These are phyloP conservation scores for Colletes latitarsis DNA, from an alignment of 1,140 invertebrate species.

Conservation along the genomic window DNA sequence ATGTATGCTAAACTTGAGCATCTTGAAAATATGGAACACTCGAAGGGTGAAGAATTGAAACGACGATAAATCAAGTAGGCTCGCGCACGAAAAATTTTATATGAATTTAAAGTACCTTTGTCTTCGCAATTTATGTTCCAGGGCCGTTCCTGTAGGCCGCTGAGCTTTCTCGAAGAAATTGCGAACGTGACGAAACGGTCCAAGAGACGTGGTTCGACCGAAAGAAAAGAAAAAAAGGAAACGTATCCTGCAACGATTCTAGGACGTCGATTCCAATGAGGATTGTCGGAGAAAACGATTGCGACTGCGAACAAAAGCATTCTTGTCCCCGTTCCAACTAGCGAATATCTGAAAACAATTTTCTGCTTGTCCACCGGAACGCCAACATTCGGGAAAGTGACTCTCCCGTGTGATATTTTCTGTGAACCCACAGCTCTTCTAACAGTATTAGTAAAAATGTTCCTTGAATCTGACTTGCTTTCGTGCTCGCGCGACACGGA, in stretches of 20 bases:
- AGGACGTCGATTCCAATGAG: slow-evolving; percentile 16
- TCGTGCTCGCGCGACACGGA: no score
- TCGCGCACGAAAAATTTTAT: not conserved
- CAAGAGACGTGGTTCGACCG: not conserved
- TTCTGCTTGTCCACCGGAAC: not conserved
- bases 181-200: slow-evolving; percentile 37
- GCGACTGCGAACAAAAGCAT: slow-evolving; percentile 10
- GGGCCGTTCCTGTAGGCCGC: not conserved
- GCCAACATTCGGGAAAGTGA: not conserved
- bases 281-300: not conserved
- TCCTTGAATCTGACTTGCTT: not conserved
- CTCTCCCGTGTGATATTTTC: not conserved
- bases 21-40: no score
- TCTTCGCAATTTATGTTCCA: slow-evolving; percentile 53
- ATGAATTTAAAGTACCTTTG: slow-evolving; percentile 1
- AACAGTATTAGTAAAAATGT: not conserved
- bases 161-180: slow-evolving; percentile 26
- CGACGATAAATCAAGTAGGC: not conserved
- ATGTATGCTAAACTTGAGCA: no score
- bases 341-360: slow-evolving; percentile 34
- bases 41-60: not conserved
- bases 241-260: slow-evolving; percentile 3
- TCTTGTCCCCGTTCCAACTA: slow-evolving; percentile 21
- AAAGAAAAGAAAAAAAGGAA: not conserved
- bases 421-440: not conserved